These are phyloP conservation scores for Carettochelys insculpta DNA, from an alignment of 2,113 vertebrate genomes.

Conservation along the genomic window DNA sequence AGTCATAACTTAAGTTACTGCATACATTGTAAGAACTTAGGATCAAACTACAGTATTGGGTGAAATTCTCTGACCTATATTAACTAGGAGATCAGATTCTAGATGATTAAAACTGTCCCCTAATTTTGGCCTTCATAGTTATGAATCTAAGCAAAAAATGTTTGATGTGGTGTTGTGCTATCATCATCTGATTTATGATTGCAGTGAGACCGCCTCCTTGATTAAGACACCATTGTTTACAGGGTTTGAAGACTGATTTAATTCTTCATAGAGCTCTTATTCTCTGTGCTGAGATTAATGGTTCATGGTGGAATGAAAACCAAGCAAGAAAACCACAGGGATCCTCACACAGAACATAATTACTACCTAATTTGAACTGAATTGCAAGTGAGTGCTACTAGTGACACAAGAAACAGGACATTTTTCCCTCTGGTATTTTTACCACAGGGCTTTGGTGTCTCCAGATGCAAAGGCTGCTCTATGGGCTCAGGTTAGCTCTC, in stretches of 20 bases:
- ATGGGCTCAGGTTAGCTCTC: neutral
- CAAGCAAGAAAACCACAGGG: neutral
- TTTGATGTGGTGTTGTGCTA: neutral
- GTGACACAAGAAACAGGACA: neutral
- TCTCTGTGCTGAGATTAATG: neutral
- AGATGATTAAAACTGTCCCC: neutral
- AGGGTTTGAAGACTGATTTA: conserved; percentile 7
- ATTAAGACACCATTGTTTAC: neutral
- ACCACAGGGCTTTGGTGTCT: neutral
- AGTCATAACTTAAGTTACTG: neutral
- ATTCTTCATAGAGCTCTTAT: neutral
- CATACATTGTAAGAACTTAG: neutral
- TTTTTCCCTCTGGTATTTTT: conserved; percentile 14
- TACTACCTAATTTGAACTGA: neutral
- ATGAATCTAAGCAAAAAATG: neutral
- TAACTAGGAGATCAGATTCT: neutral
- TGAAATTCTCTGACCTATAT: neutral
- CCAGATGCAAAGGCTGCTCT: neutral
- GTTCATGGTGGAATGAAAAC: neutral
- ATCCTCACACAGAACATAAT: neutral
- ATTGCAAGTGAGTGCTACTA: neutral
- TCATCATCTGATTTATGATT: neutral
- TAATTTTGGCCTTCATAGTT: neutral
- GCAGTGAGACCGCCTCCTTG: neutral
- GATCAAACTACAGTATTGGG: neutral